Percentiles rank a stretch among this genome's conserved stretches.
phyloP scores from a whole-genome alignment of 2,797 vertebrate species.

The Sebastes flavidus region DNA sequence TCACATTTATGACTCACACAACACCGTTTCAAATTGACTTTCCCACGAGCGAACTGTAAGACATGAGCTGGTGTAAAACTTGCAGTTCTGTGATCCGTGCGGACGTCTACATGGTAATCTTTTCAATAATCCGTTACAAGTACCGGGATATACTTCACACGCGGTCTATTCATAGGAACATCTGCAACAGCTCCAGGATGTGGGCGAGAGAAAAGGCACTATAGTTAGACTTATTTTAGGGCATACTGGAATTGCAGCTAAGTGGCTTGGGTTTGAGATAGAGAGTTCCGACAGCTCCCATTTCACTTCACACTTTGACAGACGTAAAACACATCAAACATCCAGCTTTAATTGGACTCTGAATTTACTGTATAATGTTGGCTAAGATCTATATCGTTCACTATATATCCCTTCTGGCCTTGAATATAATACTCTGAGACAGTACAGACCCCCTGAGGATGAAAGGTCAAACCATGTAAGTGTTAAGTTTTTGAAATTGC shows the following conservation, averaged over 20 bases:
- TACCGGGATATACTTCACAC: conserved; percentile 33
- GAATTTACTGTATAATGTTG: conserved; percentile 24
- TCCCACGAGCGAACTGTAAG: conserved; percentile 21
- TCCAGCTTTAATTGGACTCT: conserved; percentile 6
- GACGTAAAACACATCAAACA: conserved; percentile 36
- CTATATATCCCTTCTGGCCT: conserved; percentile 5
- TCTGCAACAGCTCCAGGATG: conserved; percentile 56
- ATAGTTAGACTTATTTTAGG: conserved; percentile 48
- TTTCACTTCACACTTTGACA: conserved; percentile 54
- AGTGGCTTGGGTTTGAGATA: conserved; percentile 44
- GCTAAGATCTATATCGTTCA: neutral
- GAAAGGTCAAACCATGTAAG: conserved; percentile 36
- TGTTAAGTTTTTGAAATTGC: conserved; percentile 34
- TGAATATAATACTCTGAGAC: conserved; percentile 31
- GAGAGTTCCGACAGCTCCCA: conserved; percentile 42
- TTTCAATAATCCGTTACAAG: conserved; percentile 55
- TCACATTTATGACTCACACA: conserved; percentile 6
- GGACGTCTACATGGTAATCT: conserved; percentile 26
- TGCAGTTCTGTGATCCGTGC: neutral
- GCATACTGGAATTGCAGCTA: conserved; percentile 38
- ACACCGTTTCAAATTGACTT: conserved; percentile 1
- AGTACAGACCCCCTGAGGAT: conserved; percentile 17
- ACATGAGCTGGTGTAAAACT: neutral
- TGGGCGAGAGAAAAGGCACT: conserved; percentile 36
- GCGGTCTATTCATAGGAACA: conserved; percentile 45